phyloP scores from a whole-genome alignment of 2,797 vertebrate genomes.

The Agapornis canus region DNA sequence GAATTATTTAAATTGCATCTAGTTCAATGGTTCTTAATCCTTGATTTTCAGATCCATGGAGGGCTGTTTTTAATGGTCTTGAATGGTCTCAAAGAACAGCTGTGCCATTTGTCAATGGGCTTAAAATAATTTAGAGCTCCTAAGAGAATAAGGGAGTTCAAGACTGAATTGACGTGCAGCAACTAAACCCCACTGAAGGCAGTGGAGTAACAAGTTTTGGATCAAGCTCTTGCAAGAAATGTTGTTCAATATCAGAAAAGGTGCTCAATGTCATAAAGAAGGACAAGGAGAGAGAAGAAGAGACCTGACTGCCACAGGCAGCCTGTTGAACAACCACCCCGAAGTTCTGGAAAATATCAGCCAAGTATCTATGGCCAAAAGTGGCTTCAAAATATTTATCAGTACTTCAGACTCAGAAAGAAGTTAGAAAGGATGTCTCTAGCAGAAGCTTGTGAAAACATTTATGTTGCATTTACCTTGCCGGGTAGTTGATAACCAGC shows the following conservation, averaged over 20 bases:
- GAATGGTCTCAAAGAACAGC: neutral
- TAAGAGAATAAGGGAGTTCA: neutral
- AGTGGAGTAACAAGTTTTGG: neutral
- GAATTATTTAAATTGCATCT: neutral
- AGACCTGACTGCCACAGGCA: neutral
- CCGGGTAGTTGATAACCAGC: neutral
- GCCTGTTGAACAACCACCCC: neutral
- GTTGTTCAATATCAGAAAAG: neutral
- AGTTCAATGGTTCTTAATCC: neutral
- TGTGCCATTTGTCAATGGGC: neutral
- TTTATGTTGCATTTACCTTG: neutral
- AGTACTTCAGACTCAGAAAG: neutral
- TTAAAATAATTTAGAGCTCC: neutral
- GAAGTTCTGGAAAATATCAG: neutral
- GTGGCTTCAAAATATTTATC: neutral
- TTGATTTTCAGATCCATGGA: neutral
- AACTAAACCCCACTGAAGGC: neutral
- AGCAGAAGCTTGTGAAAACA: neutral
- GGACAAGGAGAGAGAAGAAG: neutral
- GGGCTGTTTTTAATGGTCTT: neutral
- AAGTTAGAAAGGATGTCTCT: neutral
- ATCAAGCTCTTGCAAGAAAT: neutral
- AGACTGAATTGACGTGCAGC: neutral
- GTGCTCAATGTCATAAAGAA: neutral
- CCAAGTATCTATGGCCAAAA: neutral